Percentiles rank a stretch among this genome's conserved stretches.
Conservation (phyloP, 2,888 invertebrate genomes). For the Cerastis leucographa region DNA sequence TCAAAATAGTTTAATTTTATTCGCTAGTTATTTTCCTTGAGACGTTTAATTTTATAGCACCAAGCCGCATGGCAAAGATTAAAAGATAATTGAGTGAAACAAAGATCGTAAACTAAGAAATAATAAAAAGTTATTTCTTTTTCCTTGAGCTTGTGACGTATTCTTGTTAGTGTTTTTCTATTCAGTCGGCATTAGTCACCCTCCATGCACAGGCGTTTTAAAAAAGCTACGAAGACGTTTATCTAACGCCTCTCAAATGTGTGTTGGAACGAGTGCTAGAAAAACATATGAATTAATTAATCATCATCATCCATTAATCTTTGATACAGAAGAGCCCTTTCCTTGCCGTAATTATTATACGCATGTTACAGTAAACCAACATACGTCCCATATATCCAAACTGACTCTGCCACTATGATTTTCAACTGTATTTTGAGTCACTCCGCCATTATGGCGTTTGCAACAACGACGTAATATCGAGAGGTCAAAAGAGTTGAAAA, state of each 20-base stretch:
- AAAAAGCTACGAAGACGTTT: background rate
- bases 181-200: background rate
- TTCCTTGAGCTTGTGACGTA: background rate
- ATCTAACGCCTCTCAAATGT: background rate
- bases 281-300: no score
- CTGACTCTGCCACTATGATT: no score
- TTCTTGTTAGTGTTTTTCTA: background rate
- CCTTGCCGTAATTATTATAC: background rate
- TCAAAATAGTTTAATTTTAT: background rate
- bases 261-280: no score
- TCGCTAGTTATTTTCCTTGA: background rate
- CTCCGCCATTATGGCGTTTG: no score
- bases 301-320: no score
- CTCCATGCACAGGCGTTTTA: background rate
- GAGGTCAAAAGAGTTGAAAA: no score
- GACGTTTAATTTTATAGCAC: constrained; percentile 1
- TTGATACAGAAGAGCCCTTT: background rate
- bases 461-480: no score
- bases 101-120: constrained; percentile 8
- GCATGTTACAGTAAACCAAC: background rate
- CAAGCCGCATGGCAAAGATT: constrained; percentile 6
- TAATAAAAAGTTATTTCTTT: background rate
- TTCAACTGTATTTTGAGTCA: no score
- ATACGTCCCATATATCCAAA: background rate
- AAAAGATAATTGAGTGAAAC: constrained; percentile 18